phyloP scores from a whole-genome alignment of 1,140 invertebrate genomes.

The Notospermus geniculatus region DNA sequence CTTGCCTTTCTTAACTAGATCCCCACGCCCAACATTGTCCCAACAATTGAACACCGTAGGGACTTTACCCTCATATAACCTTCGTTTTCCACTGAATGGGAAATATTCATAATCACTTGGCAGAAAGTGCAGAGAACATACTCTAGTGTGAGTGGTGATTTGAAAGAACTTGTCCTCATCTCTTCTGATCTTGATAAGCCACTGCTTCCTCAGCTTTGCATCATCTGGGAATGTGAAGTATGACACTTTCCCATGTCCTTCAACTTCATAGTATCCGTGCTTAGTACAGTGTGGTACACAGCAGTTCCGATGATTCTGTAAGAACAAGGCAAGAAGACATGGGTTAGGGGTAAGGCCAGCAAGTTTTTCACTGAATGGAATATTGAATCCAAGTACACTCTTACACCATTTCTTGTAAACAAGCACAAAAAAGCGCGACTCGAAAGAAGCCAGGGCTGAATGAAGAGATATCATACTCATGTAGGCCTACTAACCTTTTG shows the following conservation, averaged over 20 bases:
- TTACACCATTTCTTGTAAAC: no score
- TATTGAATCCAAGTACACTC: no score
- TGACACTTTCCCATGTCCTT: constrained; percentile 4
- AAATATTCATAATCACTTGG: constrained; percentile 1
- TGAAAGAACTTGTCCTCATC: constrained; percentile 1
- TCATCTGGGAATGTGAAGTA: not conserved
- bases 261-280: not conserved
- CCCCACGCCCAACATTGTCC: not conserved
- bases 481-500: no score
- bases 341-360: no score
- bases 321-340: not conserved
- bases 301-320: constrained; percentile 3
- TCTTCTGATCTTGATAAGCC: constrained; percentile 1
- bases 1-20: no score
- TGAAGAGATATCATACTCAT: no score
- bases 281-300: constrained; percentile 2
- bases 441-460: no score
- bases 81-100: not conserved
- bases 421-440: no score
- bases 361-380: no score
- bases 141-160: not conserved
- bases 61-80: not conserved
- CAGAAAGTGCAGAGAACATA: constrained; percentile 9
- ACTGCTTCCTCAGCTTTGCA: not conserved
- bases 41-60: not conserved